Evolutionary conservation across 2,888 invertebrate genomes (phyloP).

Genomic region (Himalopsyche tibetana): DNA sequence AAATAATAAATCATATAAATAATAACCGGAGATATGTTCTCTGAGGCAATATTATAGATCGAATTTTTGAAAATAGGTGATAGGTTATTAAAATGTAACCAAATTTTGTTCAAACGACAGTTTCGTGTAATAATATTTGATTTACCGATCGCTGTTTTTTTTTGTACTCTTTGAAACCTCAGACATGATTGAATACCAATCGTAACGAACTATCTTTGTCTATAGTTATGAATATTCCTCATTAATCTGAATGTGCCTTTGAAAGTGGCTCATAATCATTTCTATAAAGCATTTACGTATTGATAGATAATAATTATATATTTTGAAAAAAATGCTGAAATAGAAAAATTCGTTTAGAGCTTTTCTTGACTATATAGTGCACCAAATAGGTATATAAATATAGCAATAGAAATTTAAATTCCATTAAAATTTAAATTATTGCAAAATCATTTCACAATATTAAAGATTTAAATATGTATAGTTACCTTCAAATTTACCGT

Average conservation of each 20-base stretch:
- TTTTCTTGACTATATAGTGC: neutral
- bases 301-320: constrained; percentile 45
- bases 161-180: neutral
- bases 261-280: constrained; percentile 59
- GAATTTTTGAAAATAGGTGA: too few species aligned
- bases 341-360: neutral
- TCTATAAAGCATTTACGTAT: constrained; percentile 54
- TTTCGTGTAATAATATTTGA: too few species aligned
- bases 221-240: constrained; percentile 21
- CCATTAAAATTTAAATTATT: too few species aligned
- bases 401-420: neutral
- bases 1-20: neutral
- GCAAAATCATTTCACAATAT: too few species aligned
- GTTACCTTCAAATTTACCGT: too few species aligned
- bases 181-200: neutral
- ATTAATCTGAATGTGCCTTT: constrained; percentile 62
- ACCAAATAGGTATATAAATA: neutral
- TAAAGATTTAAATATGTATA: too few species aligned
- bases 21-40: neutral
- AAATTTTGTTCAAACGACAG: too few species aligned
- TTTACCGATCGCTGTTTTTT: too few species aligned
- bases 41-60: constrained; percentile 8
- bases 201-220: neutral
- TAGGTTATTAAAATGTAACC: too few species aligned
- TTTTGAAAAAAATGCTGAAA: constrained; percentile 15